A percentile compares a stretch with the other conserved stretches of the same genome.
These are phyloP conservation scores for Pachyramphus minor DNA, from an alignment of 2,113 vertebrate genomes.

Conservation along the genomic window DNA sequence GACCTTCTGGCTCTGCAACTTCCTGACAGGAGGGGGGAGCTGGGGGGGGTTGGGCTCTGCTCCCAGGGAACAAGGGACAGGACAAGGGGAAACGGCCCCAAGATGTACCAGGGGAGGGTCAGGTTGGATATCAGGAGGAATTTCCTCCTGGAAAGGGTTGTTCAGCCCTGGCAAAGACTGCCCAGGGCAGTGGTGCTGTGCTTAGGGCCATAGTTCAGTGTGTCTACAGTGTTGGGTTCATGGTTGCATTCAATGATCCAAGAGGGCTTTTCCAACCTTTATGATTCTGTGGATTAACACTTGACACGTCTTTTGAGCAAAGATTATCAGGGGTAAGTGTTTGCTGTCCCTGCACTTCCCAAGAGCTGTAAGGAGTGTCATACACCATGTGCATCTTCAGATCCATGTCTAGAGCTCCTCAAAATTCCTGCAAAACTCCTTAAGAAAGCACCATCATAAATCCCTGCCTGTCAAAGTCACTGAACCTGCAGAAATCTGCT, in stretches of 20 bases:
- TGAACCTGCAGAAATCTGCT: background rate
- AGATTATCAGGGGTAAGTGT: background rate
- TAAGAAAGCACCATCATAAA: background rate
- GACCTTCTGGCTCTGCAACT: background rate
- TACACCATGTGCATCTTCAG: fast-evolving
- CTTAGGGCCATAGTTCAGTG: fast-evolving
- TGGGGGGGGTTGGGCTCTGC: fast-evolving
- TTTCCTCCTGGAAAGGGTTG: too few relatives aligned
- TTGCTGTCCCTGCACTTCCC: background rate
- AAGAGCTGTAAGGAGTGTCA: background rate
- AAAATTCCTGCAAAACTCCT: background rate
- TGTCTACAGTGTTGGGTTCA: background rate
- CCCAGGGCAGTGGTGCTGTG: background rate
- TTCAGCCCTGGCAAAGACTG: background rate
- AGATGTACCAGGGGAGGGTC: fast-evolving
- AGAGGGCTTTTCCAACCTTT: background rate
- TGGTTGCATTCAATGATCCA: background rate
- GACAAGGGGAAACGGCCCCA: fast-evolving
- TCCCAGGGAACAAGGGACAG: background rate
- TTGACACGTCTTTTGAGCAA: background rate
- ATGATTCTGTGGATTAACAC: background rate
- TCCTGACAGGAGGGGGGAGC: background rate
- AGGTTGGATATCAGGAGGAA: background rate
- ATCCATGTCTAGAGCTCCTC: background rate
- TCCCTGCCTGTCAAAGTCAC: background rate